Base-by-base conservation (phyloP, 2,113 vertebrate species). In the Nannobrachium achirus region DNA sequence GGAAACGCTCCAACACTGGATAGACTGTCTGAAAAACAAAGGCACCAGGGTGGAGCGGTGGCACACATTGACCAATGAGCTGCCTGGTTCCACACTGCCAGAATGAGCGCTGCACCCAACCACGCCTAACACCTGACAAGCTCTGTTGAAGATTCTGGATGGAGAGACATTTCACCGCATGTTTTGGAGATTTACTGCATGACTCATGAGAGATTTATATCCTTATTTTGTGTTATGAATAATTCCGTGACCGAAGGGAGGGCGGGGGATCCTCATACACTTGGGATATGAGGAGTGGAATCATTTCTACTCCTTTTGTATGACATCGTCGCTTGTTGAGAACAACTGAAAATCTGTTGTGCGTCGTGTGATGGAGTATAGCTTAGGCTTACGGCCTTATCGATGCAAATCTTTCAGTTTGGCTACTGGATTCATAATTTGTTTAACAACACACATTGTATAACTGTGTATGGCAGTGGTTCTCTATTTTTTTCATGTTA, bases 51-150 rank as follows among this genome's bases (percentile, higher is more conserved):
- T 95, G 76, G 95, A 96, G 74, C 94, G 93, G 72, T 96, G 95
- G 95, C 95, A 96, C 89, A 94, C 95, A 14, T 73, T 96, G 84
- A 96, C 95, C 89, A 96, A 94, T 6, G 93, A 96, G 86, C 89
- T 96, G 85, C 91, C 95, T 0, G 95, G 94, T 4, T 94, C 94
- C 0, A 81, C 90, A 0, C 72, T 89, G 40, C 92, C 91, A 73
- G 92, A 94, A 75, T 93, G 79, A 84, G 66, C 25, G 6, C 46
- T 9, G 33, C 42, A 49, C 40, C 56, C n/a, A 14, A 8, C 44
- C 40, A 51, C 33, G 8, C 71, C 25, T 40, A 45, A 72, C 19
- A 20, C 73, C 11, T 33, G 38, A 50, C 44, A 63, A 56, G 14
- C 33, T 66, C 6, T 25, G 48, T 61, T 45, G 53, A 51, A 25